Conservation (phyloP, 2,888 invertebrate species). For the Andrena minutula region DNA sequence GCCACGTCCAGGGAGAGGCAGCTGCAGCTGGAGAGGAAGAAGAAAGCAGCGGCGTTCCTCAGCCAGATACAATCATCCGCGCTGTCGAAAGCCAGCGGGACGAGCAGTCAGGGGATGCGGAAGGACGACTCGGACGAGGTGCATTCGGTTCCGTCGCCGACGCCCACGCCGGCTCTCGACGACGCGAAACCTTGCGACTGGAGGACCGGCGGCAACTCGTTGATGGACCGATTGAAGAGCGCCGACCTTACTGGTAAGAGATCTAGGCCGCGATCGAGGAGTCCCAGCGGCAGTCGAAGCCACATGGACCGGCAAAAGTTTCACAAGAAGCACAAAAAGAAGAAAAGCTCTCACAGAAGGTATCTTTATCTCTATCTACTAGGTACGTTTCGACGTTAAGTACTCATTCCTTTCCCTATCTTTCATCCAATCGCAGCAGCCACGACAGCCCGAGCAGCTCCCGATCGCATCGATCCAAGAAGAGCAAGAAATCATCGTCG, state of each 20-base stretch:
- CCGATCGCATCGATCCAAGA: slow-evolving; percentile 81
- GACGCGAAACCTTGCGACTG: slow-evolving; percentile 52
- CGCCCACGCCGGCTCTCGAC: slow-evolving; percentile 70
- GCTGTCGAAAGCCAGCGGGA: slow-evolving; percentile 53
- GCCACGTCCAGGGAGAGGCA: slow-evolving; percentile 85
- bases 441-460: slow-evolving; percentile 81
- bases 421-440: slow-evolving; percentile 65
- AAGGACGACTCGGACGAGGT: slow-evolving; percentile 81
- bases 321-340: slow-evolving; percentile 84
- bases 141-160: slow-evolving; percentile 80
- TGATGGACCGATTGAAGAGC: slow-evolving; percentile 80
- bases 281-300: slow-evolving; percentile 77
- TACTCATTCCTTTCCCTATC: slow-evolving; percentile 12
- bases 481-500: slow-evolving; percentile 81
- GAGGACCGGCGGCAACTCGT: slow-evolving; percentile 68
- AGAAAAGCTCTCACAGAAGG: slow-evolving; percentile 86
- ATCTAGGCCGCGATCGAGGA: slow-evolving; percentile 79
- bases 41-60: slow-evolving; percentile 93
- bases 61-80: slow-evolving; percentile 85
- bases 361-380: not conserved
- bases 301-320: slow-evolving; percentile 81
- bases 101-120: slow-evolving; percentile 38
- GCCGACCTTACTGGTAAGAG: slow-evolving; percentile 79
- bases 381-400: not conserved
- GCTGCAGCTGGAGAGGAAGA: slow-evolving; percentile 91